These are phyloP conservation scores for Pogonocherus hispidulus DNA, from an alignment of 2,888 invertebrate species.

Conservation along the genomic window DNA sequence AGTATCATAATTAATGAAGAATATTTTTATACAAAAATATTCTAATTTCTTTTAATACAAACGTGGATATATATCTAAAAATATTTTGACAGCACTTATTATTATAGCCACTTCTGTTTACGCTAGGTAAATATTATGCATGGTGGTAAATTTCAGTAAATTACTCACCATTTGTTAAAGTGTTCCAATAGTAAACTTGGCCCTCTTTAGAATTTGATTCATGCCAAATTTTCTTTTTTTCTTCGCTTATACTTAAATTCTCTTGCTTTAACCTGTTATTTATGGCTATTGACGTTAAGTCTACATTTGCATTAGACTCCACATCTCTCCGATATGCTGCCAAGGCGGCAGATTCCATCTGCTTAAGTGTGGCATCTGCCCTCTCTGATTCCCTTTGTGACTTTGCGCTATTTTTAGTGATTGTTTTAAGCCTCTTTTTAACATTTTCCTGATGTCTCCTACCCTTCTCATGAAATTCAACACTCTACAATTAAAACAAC, in stretches of 20 bases:
- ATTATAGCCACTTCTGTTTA: too few species aligned
- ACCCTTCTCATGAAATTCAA: slow-evolving; percentile 95
- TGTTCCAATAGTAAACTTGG: slow-evolving; percentile 89
- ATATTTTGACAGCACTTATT: too few species aligned
- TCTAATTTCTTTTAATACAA: too few species aligned
- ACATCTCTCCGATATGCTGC: slow-evolving; percentile 90
- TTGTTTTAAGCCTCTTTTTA: slow-evolving; percentile 85
- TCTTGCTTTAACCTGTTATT: slow-evolving; percentile 61
- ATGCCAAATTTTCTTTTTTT: slow-evolving; percentile 76
- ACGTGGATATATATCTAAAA: too few species aligned
- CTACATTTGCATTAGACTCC: slow-evolving; percentile 73
- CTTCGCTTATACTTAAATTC: slow-evolving; percentile 60
- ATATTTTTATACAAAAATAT: too few species aligned
- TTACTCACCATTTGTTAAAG: slow-evolving; percentile 79
- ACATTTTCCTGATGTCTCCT: slow-evolving; percentile 94
- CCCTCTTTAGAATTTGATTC: slow-evolving; percentile 85
- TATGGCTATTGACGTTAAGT: slow-evolving; percentile 73
- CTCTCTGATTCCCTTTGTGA: slow-evolving; percentile 84
- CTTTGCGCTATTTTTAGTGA: slow-evolving; percentile 86
- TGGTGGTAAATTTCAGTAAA: too few species aligned
- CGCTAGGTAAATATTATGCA: too few species aligned
- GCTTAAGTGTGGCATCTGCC: slow-evolving; percentile 83
- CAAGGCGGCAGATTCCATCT: slow-evolving; percentile 93
- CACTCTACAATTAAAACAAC: slow-evolving; percentile 79
- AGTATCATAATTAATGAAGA: too few species aligned